Percentiles rank a stretch among this genome's conserved stretches.
Evolutionary conservation across 2,888 invertebrate species (phyloP).

Genomic region (Athalia cordata): DNA sequence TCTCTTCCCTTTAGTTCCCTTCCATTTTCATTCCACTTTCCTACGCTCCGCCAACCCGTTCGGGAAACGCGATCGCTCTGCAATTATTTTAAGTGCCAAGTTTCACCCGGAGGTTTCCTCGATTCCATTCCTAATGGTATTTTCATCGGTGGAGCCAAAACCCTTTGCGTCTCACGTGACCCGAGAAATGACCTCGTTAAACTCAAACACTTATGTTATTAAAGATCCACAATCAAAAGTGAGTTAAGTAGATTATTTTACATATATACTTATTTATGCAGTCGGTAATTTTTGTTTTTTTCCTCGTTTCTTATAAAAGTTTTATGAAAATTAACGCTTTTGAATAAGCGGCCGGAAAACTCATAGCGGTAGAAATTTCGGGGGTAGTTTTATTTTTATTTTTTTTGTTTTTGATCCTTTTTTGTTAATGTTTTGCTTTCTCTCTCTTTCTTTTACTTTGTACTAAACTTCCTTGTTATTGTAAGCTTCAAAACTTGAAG

Average conservation of each 20-base stretch:
- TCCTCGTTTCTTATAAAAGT: not conserved
- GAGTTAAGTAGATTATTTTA: too few relatives aligned
- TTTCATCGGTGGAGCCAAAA: conserved; percentile 10
- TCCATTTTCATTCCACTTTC: not conserved
- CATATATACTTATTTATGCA: not conserved
- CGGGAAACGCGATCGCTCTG: conserved; percentile 17
- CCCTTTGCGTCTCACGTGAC: conserved; percentile 21
- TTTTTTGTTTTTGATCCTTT: not conserved
- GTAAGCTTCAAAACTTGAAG: conserved; percentile 43
- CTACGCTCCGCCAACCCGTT: not conserved
- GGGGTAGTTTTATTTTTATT: not conserved
- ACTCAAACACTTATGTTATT: not conserved
- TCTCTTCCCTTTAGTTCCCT: too few relatives aligned
- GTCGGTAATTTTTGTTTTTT: not conserved
- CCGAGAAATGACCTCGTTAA: conserved; percentile 14
- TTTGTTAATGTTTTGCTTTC: not conserved
- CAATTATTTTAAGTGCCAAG: conserved; percentile 43
- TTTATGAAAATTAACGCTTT: not conserved
- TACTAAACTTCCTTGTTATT: conserved; percentile 41
- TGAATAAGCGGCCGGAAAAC: not conserved
- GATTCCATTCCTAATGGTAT: conserved; percentile 27
- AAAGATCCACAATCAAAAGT: not conserved
- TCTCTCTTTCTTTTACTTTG: conserved; percentile 16
- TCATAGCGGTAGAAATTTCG: not conserved
- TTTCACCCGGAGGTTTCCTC: conserved; percentile 32